Conservation (phyloP, 1,140 invertebrate species). For the Ceratina australensis region DNA sequence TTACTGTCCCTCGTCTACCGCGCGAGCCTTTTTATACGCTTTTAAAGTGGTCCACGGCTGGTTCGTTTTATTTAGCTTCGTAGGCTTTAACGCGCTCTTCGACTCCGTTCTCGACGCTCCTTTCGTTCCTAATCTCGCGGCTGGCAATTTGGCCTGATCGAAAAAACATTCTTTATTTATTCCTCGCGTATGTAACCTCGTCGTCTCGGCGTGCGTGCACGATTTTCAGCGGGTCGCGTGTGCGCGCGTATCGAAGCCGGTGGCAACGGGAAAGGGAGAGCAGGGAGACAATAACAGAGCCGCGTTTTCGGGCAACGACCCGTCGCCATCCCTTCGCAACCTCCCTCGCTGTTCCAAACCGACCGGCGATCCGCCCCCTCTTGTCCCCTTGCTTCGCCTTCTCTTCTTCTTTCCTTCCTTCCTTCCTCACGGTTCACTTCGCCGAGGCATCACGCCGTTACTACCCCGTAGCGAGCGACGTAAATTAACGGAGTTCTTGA, state of each 20-base stretch:
- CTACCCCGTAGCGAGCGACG: constrained; percentile 33
- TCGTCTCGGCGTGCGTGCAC: constrained; percentile 37
- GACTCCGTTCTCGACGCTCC: constrained; percentile 17
- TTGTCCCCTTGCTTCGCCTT: constrained; percentile 30
- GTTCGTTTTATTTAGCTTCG: too few species aligned
- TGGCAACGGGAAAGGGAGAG: constrained; percentile 52
- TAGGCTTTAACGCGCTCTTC: too few species aligned
- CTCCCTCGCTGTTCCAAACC: constrained; percentile 61
- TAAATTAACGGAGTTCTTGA: constrained; percentile 41
- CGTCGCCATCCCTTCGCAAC: constrained; percentile 72
- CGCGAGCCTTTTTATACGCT: neutral
- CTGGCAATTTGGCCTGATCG: too few species aligned
- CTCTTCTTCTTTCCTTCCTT: constrained; percentile 49
- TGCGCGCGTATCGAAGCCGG: constrained; percentile 58
- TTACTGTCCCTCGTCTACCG: neutral
- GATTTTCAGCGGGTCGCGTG: constrained; percentile 13
- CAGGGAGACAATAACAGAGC: constrained; percentile 75
- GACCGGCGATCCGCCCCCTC: constrained; percentile 57
- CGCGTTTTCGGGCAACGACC: constrained; percentile 79
- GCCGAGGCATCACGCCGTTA: constrained; percentile 48
- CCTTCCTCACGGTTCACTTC: constrained; percentile 51
- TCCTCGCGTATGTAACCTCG: too few species aligned
- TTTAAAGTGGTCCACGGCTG: too few species aligned
- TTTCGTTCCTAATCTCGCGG: neutral
- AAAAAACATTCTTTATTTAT: too few species aligned